Percentiles rank a stretch among this genome's conserved stretches.
phyloP scores from a whole-genome alignment of 2,888 invertebrate species.

The Pyrrhosoma nymphula region DNA sequence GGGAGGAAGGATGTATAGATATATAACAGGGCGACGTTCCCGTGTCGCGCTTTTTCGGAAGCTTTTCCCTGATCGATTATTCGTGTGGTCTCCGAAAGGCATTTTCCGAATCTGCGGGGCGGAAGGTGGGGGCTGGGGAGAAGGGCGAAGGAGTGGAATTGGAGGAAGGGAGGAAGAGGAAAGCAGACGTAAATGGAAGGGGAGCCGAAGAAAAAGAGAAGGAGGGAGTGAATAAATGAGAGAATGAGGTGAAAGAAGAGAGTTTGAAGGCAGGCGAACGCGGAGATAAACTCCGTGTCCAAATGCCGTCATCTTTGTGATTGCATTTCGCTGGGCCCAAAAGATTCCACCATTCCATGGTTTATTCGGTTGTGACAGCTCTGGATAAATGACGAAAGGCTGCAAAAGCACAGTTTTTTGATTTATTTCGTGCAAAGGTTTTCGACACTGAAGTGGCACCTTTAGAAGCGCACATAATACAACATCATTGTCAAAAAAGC shows the following conservation, averaged over 20 bases:
- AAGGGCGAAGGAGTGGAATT: not conserved
- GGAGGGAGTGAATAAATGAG: not conserved
- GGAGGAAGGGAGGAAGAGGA: not conserved
- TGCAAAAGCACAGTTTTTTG: too few species aligned
- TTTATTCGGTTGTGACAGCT: not conserved
- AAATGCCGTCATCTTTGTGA: not conserved
- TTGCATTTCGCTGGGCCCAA: not conserved
- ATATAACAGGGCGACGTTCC: not conserved
- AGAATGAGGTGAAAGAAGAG: not conserved
- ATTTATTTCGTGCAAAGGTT: too few species aligned
- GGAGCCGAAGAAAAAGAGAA: not conserved
- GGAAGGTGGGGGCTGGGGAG: not conserved
- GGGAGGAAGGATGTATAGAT: not conserved
- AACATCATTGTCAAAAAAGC: too few species aligned
- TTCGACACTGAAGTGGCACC: too few species aligned
- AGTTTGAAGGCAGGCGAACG: too few species aligned
- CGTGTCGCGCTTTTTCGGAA: constrained; percentile 16
- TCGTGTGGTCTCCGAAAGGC: not conserved
- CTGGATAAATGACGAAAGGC: not conserved
- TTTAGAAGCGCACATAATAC: too few species aligned
- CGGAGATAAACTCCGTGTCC: not conserved
- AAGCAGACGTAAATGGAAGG: not conserved
- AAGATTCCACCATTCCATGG: too few species aligned
- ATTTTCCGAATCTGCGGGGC: not conserved
- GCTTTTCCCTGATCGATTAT: not conserved